A percentile compares a stretch with the other conserved stretches of the same genome.
Conservation (phyloP, 2,888 invertebrate species). For the Amblyjoppa proteus region DNA sequence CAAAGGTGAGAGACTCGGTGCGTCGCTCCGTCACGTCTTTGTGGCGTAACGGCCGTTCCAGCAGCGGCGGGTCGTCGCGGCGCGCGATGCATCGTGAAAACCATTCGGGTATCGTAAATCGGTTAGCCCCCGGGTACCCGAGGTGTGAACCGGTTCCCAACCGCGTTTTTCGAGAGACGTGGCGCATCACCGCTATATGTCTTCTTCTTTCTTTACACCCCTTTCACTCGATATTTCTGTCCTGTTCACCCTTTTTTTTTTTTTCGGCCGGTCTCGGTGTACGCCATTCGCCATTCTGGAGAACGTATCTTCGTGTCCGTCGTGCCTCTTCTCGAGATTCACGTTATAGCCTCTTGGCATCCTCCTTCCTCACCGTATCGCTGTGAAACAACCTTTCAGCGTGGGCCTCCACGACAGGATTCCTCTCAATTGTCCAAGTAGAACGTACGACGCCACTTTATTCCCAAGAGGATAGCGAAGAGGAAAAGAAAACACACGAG, state of each 20-base stretch:
- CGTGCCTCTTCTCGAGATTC: slow-evolving; percentile 24
- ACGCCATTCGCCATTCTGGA: slow-evolving; percentile 23
- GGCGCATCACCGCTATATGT: slow-evolving; percentile 51
- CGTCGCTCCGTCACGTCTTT: slow-evolving; percentile 34
- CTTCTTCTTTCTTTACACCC: slow-evolving; percentile 33
- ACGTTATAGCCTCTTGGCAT: not conserved
- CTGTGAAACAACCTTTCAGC: slow-evolving; percentile 1
- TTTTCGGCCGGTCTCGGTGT: slow-evolving; percentile 1
- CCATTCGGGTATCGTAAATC: slow-evolving; percentile 74
- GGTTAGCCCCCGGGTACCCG: slow-evolving; percentile 75
- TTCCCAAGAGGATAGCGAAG: slow-evolving; percentile 29
- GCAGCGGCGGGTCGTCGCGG: slow-evolving; percentile 31
- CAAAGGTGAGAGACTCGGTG: slow-evolving; percentile 5
- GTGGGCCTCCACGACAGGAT: slow-evolving; percentile 56
- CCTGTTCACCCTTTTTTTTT: slow-evolving; percentile 8
- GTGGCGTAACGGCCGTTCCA: slow-evolving; percentile 53
- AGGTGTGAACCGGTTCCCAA: slow-evolving; percentile 80
- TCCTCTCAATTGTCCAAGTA: slow-evolving; percentile 49
- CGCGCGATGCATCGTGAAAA: slow-evolving; percentile 70
- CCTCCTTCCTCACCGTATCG: slow-evolving; percentile 15
- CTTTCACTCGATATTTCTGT: slow-evolving; percentile 9
- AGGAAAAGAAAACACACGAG: not conserved
- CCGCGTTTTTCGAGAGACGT: slow-evolving; percentile 72
- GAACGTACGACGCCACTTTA: slow-evolving; percentile 62
- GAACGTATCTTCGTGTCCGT: slow-evolving; percentile 29